A percentile compares a stretch with the other conserved stretches of the same genome.
Conservation (phyloP, 2,888 invertebrate species). For the Lasioglossum lativentre region DNA sequence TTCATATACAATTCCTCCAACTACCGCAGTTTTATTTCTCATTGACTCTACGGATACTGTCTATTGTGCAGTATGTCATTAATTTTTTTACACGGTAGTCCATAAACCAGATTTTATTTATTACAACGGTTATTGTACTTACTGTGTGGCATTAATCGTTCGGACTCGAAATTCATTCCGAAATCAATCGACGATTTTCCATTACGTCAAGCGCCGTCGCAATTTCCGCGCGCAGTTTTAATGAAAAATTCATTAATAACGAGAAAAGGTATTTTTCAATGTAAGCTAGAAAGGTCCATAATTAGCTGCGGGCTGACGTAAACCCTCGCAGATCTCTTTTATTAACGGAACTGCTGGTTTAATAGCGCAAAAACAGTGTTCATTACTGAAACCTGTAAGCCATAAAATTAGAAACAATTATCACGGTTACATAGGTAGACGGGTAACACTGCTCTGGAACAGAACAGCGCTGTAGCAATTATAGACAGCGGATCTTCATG, state of each 20-base stretch:
- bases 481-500: not conserved
- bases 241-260: not conserved
- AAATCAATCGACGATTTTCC: not conserved
- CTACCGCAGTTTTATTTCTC: not conserved
- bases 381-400: not conserved
- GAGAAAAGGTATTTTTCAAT: not conserved
- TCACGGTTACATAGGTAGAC: not conserved
- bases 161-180: not conserved
- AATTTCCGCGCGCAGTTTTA: not conserved
- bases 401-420: constrained; percentile 6
- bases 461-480: not conserved
- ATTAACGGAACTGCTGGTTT: constrained; percentile 17
- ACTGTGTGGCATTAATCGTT: not conserved
- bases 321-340: not conserved
- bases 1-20: constrained; percentile 34
- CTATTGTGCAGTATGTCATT: not conserved
- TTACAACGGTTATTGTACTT: not conserved
- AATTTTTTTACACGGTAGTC: too few species aligned
- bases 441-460: not conserved
- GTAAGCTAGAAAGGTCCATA: not conserved
- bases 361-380: not conserved
- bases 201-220: not conserved
- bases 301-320: not conserved
- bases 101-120: not conserved
- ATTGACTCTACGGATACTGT: not conserved